Base-by-base conservation (phyloP, 2,113 vertebrate genomes). In the Pholis gunnellus region DNA sequence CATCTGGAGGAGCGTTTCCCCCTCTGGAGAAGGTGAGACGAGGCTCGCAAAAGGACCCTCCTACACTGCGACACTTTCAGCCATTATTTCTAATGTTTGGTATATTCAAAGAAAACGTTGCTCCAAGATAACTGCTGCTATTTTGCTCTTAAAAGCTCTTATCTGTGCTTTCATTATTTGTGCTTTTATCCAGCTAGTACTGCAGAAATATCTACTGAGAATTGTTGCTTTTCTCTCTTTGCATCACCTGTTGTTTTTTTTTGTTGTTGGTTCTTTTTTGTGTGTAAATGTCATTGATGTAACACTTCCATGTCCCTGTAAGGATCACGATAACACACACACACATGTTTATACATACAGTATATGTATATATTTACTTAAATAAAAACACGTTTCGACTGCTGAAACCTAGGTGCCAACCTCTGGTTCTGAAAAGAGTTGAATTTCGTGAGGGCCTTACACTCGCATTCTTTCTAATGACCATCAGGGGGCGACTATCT, bases 1-100 rank as follows among this genome's bases (percentile, higher is more conserved):
- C 44, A 70, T 78, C 69, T 73, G 68, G 75, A 82, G 72, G 20
- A 82, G 64, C 20, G 17, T 67, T 74, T 61, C 52, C 46, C 54
- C 75, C 31, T 79, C 52, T 69, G 60, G 40, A 79, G 77, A 60
- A 78, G 64, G 59, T 56, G 66, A 18, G 40, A 48, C 1, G 52
- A 78, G 13, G 27, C 63, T 73, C 15, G 13, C 54, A 15, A 3
- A 14, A 65, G 65, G 52, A 59, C 68, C 65, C 70, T 64, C 4
- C 3, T 27, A 57, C 61, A 63, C 15, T 0, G 4, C 3, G 27
- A 27, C 29, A 15, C 66, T 40, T 42, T 44, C 25, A 42, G 9
- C 1, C 1, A 46, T 52, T 36, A 36, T 63, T 72, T 75, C 9
- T 9, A 36, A 52, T 9, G 38, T 29, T 46, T 17, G 1, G 29